Conservation (phyloP, 23 tunicate species). For the Phallusia fumigata region DNA sequence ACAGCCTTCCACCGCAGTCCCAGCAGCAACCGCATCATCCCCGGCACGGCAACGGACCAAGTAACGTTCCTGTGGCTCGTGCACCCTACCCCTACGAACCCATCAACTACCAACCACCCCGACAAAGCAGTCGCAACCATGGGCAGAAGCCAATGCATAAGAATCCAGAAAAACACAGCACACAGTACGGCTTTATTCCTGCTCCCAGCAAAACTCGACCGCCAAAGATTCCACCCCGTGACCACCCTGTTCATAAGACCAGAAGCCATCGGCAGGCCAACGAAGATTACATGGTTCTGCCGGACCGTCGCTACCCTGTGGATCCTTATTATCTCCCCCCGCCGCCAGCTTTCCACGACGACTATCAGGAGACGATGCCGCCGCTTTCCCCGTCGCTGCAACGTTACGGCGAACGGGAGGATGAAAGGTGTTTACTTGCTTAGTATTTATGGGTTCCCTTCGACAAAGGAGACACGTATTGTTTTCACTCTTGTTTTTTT, state of each 20-base stretch:
- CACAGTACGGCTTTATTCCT: slow-evolving; percentile 48
- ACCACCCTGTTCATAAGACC: neutral
- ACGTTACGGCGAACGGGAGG: slow-evolving; percentile 57
- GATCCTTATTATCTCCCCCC: slow-evolving; percentile 25
- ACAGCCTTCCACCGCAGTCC: neutral
- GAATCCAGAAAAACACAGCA: neutral
- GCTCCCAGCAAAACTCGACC: slow-evolving; percentile 35
- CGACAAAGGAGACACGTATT: no score
- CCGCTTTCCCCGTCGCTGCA: slow-evolving; percentile 48
- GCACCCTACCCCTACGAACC: slow-evolving; percentile 22
- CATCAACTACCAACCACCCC: slow-evolving; percentile 27
- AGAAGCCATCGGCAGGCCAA: neutral
- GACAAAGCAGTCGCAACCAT: neutral
- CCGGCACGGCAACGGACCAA: neutral
- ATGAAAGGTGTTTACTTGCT: slow-evolving; percentile 46
- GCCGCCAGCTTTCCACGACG: slow-evolving; percentile 35
- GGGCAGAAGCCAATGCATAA: neutral
- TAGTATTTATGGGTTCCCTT: no score
- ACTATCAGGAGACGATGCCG: slow-evolving; percentile 13
- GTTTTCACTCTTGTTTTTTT: no score
- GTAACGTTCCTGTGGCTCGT: neutral
- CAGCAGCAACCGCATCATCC: slow-evolving; percentile 16
- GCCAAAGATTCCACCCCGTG: slow-evolving; percentile 13
- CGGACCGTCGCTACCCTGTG: neutral
- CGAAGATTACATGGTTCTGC: neutral